Base-by-base conservation (phyloP, 2,113 vertebrate genomes). In the Gobio gobio region DNA sequence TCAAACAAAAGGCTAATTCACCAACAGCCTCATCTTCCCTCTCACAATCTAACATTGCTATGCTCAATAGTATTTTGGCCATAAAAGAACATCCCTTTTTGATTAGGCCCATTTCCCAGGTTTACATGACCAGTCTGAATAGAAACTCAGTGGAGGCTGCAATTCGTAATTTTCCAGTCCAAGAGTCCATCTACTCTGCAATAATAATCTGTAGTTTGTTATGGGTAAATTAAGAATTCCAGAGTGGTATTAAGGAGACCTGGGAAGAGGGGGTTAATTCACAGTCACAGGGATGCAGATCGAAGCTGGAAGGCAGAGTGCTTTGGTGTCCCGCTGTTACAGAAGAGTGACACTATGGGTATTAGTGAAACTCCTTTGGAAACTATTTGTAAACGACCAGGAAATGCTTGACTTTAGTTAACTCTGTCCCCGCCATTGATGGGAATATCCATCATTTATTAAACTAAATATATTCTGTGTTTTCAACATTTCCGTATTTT, bases 221-320 rank as follows among this genome's bases (percentile, higher is more conserved):
- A 91, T 91, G 86, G 64, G 74, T 56, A 88, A 85, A 85, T 88
- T 2, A 88, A 87, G 29, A 87, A 92, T 87, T 61, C 78, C 82
- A 92, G 82, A 56, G 87, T 85, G 82, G 84, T 40, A 47, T 85
- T 68, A 74, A 64, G 18, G 58, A 61, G 36, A 86, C 84, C 86
- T 68, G 88, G 87, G 86, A 83, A 91, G 91, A n/a, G 89, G 94
- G 29, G 88, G 56, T 22, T 95, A 94, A 93, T 93, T 86, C 92
- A 93, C 87, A 73, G 92, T 88, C 77, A 47, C 63, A 85, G 87
- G 81, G 87, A 89, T 64, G 24, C 91, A 91, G 90, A 85, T 94
- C 84, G 83, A 94, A 94, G 86, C 91, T 74, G 10, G 36, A 43
- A 43, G 73, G 88, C 56, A 68, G 51, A 61, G 54, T 20, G 9